Percentiles rank a stretch among this genome's conserved stretches.
Evolutionary conservation across 2,888 invertebrate species (phyloP).

Genomic region (Hydrotaea diabolus): DNA sequence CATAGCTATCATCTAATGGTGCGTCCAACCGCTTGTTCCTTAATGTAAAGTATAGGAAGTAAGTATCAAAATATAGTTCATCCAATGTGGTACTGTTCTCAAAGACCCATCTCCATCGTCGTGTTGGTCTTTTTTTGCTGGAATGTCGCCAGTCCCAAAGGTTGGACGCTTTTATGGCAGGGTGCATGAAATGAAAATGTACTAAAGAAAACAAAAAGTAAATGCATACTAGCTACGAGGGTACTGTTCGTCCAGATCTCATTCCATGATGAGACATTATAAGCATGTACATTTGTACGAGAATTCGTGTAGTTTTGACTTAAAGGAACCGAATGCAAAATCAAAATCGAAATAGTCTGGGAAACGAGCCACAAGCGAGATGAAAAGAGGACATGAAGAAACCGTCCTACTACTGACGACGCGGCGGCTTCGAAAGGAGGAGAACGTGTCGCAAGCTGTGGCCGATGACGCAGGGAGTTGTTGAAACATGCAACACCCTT

Average conservation of each 20-base stretch:
- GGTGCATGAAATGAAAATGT: no score
- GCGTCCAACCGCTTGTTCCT: no score
- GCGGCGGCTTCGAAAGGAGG: neutral
- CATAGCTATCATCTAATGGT: no score
- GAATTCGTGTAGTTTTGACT: conserved; percentile 60
- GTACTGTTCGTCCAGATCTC: conserved; percentile 34
- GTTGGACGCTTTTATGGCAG: neutral
- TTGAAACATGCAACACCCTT: conserved; percentile 67
- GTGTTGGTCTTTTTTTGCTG: no score
- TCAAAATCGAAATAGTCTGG: conserved; percentile 53
- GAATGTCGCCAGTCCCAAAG: neutral
- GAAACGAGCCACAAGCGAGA: conserved; percentile 55
- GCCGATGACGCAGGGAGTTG: conserved; percentile 55
- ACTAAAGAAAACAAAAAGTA: no score
- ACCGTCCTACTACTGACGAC: conserved; percentile 32
- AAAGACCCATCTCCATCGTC: no score
- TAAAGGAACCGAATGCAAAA: conserved; percentile 60
- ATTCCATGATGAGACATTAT: conserved; percentile 51
- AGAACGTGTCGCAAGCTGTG: conserved; percentile 55
- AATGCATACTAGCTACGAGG: neutral
- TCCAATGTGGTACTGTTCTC: no score
- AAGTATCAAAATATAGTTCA: no score
- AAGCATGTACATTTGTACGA: conserved; percentile 56
- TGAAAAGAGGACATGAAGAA: conserved; percentile 38
- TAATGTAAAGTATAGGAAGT: no score